Percentiles rank a stretch among this genome's conserved stretches.
phyloP scores from a whole-genome alignment of 2,888 invertebrate species.

The Campoplex capitator region DNA sequence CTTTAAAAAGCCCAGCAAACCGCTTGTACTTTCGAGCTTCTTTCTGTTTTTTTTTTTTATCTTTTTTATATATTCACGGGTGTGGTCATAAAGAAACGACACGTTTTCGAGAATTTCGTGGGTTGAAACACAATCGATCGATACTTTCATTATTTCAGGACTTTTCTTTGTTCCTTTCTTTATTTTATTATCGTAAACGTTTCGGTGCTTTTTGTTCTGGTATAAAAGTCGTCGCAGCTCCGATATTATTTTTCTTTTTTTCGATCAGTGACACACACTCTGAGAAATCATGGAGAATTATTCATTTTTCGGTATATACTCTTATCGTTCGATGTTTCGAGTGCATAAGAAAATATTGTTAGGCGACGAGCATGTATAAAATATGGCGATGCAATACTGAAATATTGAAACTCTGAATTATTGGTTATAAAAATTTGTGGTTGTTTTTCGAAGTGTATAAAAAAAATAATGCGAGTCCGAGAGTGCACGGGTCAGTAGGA shows the following conservation, averaged over 20 bases:
- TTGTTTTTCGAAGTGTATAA: neutral
- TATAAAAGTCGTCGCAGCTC: neutral
- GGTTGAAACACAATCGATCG: no score
- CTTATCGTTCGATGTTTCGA: neutral
- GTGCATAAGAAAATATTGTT: neutral
- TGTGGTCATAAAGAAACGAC: neutral
- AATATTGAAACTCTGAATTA: neutral
- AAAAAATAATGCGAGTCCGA: neutral
- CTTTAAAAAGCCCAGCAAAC: neutral
- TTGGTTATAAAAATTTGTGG: neutral
- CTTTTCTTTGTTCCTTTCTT: neutral
- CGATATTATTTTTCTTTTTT: no score
- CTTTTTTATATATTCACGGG: no score
- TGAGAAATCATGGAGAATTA: no score
- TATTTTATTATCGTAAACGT: neutral
- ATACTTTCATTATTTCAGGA: neutral
- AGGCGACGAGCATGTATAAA: neutral
- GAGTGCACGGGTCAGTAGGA: constrained; percentile 1
- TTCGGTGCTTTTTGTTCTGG: neutral
- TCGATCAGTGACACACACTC: no score
- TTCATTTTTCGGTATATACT: no score
- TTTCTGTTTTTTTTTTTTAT: neutral
- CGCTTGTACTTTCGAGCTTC: neutral
- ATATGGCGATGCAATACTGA: neutral
- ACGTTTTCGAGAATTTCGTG: neutral